Evolutionary conservation across 2,113 vertebrate genomes (phyloP), one percentile per base, ranked within the genome.

Genomic region (Drymodes brunneopygia): DNA sequence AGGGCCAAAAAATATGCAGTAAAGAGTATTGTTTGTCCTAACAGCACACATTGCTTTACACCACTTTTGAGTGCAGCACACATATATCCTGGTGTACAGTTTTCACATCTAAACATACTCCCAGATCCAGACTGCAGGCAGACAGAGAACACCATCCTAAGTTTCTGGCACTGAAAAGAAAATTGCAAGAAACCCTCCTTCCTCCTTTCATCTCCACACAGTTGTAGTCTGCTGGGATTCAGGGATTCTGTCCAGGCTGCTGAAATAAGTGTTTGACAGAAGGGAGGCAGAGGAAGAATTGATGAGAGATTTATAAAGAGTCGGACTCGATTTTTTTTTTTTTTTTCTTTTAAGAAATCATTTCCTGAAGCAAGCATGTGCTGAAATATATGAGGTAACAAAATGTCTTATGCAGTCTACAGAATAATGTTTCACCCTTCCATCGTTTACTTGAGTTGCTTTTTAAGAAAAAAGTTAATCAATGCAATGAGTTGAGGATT

Each of bases 341-440:
- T n/a, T n/a, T n/a, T n/a, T n/a, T n/a, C 64, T 75, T 83, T 57
- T 1, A 2, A 50, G 14, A 66, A 58, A 13, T 42, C 0, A 1
- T 56, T 81, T 81, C 12, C n/a, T 69, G 36, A 81, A 75, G 20
- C 28, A 67, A 86, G 10, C 9, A 53, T 2, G 0, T 28, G 8
- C 38, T 83, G 28, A 56, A 85, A 58, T 44, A 12, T 5, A 29
- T n/a, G 18, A 64, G 3, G 3, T 50, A 75, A 53, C 40, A 35
- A 61, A 58, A 7, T 42, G 17, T 10, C 6, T 82, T 51, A 24
- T 21, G 12, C 10, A 50, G 33, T 14, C 11, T 80, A 47, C 7
- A 62, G 35, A 80, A 61, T 3, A 33, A 22, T 8, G 15, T 78
- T 93, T 79, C 16, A 31, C 5, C 17, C 35, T 85, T 83, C 28